A percentile compares a stretch with the other conserved stretches of the same genome.
Conservation (phyloP, 2,797 vertebrate species). For the Xiphorhynchus erythropygius region DNA sequence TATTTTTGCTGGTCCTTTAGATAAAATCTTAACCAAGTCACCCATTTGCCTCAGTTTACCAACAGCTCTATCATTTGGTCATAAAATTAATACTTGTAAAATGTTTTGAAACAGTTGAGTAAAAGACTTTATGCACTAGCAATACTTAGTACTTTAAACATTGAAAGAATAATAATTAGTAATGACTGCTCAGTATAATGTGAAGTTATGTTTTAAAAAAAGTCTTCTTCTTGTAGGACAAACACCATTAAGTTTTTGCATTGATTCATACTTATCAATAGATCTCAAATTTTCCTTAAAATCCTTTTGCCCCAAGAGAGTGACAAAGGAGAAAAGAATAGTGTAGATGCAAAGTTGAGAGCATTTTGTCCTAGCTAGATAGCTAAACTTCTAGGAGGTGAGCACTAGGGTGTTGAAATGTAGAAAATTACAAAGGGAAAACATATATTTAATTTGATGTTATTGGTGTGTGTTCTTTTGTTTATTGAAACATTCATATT, state of each 20-base stretch:
- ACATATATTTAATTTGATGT: background rate
- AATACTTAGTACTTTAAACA: background rate
- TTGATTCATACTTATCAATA: background rate
- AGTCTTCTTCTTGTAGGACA: background rate
- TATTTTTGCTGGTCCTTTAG: background rate
- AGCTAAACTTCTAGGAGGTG: background rate
- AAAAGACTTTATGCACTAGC: background rate
- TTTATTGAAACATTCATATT: background rate
- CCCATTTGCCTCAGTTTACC: background rate
- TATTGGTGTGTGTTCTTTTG: background rate
- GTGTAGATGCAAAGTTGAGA: background rate
- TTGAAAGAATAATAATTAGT: background rate
- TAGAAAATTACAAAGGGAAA: background rate
- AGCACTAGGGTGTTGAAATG: background rate
- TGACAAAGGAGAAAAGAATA: background rate
- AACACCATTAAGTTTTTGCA: background rate
- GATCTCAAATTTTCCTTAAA: background rate
- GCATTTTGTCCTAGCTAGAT: background rate
- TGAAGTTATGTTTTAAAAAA: background rate
- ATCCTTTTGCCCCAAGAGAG: background rate
- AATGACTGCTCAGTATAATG: background rate
- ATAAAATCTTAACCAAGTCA: background rate
- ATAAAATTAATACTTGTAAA: background rate
- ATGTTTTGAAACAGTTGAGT: background rate
- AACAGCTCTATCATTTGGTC: background rate